Percentiles rank a stretch among this genome's conserved stretches.
Conservation (phyloP, 2,888 invertebrate species). For the Autographa gamma region DNA sequence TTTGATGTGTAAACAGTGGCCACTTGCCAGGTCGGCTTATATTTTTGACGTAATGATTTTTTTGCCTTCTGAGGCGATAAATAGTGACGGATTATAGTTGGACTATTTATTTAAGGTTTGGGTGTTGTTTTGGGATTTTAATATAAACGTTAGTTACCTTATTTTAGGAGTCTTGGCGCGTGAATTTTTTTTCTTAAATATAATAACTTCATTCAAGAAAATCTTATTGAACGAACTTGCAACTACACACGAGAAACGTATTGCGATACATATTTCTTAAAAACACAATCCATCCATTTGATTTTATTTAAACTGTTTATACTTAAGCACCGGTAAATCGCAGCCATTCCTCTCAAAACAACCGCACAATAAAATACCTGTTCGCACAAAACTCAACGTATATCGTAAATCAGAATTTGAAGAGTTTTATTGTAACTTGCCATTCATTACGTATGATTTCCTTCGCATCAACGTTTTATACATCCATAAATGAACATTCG, state of each 20-base stretch:
- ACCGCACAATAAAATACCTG: slow-evolving; percentile 4
- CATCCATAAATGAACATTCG: slow-evolving; percentile 46
- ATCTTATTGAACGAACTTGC: too few species aligned
- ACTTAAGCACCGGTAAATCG: neutral
- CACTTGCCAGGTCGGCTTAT: slow-evolving; percentile 58
- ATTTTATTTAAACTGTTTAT: neutral
- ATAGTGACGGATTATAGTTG: neutral
- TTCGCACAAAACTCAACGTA: neutral
- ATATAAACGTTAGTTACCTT: too few species aligned
- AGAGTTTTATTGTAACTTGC: slow-evolving; percentile 32
- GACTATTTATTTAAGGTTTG: neutral
- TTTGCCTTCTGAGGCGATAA: neutral
- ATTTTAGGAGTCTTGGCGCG: too few species aligned
- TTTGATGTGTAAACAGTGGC: slow-evolving; percentile 73
- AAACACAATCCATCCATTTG: neutral
- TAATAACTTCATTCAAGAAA: too few species aligned
- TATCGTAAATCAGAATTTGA: slow-evolving; percentile 23
- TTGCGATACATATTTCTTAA: too few species aligned
- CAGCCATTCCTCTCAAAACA: slow-evolving; percentile 6
- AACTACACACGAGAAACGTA: too few species aligned
- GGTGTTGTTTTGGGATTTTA: neutral
- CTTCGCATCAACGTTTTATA: slow-evolving; percentile 48
- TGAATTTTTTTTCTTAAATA: too few species aligned
- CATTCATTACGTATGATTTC: slow-evolving; percentile 46
- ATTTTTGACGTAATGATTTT: slow-evolving; percentile 63